phyloP scores from a whole-genome alignment of 1,140 invertebrate species.

The Hetaerina americana region DNA sequence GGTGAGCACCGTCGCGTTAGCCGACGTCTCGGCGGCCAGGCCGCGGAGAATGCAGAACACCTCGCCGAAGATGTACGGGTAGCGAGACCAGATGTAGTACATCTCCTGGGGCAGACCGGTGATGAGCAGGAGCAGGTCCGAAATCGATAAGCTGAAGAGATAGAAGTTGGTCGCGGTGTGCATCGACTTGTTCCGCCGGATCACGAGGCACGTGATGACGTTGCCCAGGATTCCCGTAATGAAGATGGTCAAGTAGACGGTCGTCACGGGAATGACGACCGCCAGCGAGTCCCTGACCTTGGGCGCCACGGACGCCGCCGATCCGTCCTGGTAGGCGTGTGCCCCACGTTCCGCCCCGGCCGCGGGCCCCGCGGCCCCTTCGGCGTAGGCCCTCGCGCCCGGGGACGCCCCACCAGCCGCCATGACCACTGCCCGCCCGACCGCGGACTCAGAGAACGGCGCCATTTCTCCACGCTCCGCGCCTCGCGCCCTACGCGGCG shows the following conservation, averaged over 20 bases:
- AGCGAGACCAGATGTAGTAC: constrained; percentile 81
- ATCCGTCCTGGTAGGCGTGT: no score
- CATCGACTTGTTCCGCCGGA: constrained; percentile 66
- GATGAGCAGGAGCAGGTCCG: constrained; percentile 55
- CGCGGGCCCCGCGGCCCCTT: no score
- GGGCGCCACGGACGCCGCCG: no score
- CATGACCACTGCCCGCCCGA: no score
- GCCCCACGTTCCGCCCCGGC: no score
- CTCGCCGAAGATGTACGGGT: constrained; percentile 75
- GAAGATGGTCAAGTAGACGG: constrained; percentile 67
- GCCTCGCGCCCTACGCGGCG: no score
- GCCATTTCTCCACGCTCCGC: no score
- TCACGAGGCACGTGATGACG: constrained; percentile 76
- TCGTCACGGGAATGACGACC: no score
- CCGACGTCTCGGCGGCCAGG: constrained; percentile 74
- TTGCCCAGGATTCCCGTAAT: constrained; percentile 79
- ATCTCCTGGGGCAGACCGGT: constrained; percentile 78
- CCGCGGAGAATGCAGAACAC: constrained; percentile 72
- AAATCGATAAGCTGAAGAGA: constrained; percentile 72
- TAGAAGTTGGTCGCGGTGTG: constrained; percentile 86
- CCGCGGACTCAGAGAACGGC: no score
- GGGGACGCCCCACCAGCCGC: no score
- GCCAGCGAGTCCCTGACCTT: no score
- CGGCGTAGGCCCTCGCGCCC: no score
- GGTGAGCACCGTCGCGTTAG: constrained; percentile 81